phyloP scores from a whole-genome alignment of 2,888 invertebrate species.

The Clunio marinus region DNA sequence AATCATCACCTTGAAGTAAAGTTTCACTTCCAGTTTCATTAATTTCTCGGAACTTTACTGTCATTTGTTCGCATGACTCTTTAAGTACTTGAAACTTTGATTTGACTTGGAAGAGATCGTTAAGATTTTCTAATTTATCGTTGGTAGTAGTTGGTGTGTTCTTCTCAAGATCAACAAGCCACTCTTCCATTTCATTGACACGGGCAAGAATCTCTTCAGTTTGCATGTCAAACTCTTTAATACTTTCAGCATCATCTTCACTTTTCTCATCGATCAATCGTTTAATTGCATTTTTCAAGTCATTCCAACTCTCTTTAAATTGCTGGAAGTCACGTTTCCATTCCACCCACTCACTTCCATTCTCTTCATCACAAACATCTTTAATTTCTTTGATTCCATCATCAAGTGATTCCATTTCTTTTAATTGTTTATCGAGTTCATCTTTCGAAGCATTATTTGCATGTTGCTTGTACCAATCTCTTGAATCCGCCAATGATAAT shows the following conservation, averaged over 20 bases:
- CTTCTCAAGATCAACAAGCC: constrained; percentile 61
- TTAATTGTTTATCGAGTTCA: constrained; percentile 49
- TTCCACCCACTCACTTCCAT: constrained; percentile 46
- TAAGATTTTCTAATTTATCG: constrained; percentile 59
- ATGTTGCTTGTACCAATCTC: constrained; percentile 52
- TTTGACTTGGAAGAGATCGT: constrained; percentile 68
- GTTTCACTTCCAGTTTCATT: constrained; percentile 67
- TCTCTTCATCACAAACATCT: constrained; percentile 38
- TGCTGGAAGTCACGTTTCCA: constrained; percentile 50
- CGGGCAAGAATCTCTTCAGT: constrained; percentile 47
- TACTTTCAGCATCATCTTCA: constrained; percentile 52
- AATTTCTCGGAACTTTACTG: constrained; percentile 62
- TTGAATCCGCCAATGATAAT: constrained; percentile 49
- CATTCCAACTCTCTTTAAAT: constrained; percentile 51
- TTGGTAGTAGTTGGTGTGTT: constrained; percentile 60
- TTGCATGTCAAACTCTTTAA: constrained; percentile 45
- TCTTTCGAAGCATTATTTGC: constrained; percentile 46
- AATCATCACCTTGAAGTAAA: constrained; percentile 57
- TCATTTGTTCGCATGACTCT: constrained; percentile 66
- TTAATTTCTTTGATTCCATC: constrained; percentile 47
- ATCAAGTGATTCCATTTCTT: constrained; percentile 50
- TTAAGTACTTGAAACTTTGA: constrained; percentile 66
- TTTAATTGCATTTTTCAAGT: constrained; percentile 49
- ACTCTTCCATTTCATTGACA: constrained; percentile 52
- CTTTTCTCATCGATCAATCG: constrained; percentile 52